Evolutionary conservation across 2,888 invertebrate species (phyloP).

Genomic region (Listrodromus nycthemerus): DNA sequence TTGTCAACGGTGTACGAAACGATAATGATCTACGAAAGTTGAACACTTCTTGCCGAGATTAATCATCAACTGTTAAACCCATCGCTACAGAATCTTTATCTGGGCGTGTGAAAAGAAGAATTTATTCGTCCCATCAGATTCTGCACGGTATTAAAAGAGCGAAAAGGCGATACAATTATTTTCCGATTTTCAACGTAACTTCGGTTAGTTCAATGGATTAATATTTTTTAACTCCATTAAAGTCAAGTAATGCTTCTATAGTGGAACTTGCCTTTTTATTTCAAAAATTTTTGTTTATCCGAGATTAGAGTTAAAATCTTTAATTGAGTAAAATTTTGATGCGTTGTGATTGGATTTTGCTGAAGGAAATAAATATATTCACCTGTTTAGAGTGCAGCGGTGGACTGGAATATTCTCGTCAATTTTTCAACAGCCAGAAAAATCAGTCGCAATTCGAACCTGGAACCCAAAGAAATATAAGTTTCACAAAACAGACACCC

Average conservation of each 20-base stretch:
- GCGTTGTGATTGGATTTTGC: no score
- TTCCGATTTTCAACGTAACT: neutral
- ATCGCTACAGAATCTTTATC: neutral
- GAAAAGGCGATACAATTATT: neutral
- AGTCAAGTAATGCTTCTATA: neutral
- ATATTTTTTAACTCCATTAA: neutral
- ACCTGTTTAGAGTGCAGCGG: no score
- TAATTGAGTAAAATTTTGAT: no score
- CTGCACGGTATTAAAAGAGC: neutral
- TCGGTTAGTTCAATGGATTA: neutral
- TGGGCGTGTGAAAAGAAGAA: neutral
- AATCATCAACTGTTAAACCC: neutral
- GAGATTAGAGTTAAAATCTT: no score
- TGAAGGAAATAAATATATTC: no score
- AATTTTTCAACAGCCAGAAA: no score
- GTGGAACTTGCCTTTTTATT: neutral
- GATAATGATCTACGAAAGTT: neutral
- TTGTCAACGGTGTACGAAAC: neutral
- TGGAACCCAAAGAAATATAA: neutral
- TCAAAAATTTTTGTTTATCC: neutral
- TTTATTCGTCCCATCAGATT: neutral
- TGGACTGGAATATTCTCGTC: no score
- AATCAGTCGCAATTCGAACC: no score
- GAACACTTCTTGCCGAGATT: constrained; percentile 3
- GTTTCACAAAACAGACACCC: neutral